These are phyloP conservation scores for Polypterus senegalus DNA, from an alignment of 2,113 vertebrate species.

Conservation along the genomic window DNA sequence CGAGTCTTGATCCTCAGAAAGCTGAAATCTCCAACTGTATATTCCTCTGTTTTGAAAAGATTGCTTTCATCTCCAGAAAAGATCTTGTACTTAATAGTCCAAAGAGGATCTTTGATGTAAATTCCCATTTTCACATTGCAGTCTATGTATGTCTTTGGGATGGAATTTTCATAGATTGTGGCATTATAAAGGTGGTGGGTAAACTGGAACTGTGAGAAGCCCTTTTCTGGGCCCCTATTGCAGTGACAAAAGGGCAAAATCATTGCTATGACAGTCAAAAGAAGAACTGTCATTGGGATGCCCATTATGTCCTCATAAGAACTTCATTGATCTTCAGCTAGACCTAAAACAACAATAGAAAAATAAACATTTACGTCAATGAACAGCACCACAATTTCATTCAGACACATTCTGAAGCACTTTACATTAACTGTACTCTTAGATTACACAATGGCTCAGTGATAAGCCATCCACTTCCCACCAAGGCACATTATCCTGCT, in stretches of 20 bases:
- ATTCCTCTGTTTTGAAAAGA: slow-evolving; percentile 72
- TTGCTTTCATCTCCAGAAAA: slow-evolving; percentile 62
- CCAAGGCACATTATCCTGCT: too few relatives aligned
- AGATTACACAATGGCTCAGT: too few relatives aligned
- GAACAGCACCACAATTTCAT: background rate
- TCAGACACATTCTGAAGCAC: background rate
- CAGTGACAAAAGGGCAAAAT: slow-evolving; percentile 38
- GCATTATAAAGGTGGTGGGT: slow-evolving; percentile 80
- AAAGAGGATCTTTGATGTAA: slow-evolving; percentile 46
- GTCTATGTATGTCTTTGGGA: slow-evolving; percentile 76
- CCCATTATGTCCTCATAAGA: slow-evolving; percentile 32
- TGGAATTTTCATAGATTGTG: slow-evolving; percentile 83
- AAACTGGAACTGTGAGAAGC: slow-evolving; percentile 59
- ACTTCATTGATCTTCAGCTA: slow-evolving; percentile 27
- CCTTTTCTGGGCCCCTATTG: slow-evolving; percentile 41
- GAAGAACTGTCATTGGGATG: slow-evolving; percentile 19
- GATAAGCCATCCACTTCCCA: too few relatives aligned
- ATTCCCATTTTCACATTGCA: slow-evolving; percentile 76
- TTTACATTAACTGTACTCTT: background rate
- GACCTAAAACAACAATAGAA: slow-evolving; percentile 16
- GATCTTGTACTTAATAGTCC: slow-evolving; percentile 67
- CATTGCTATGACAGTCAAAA: slow-evolving; percentile 30
- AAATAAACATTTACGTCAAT: background rate
- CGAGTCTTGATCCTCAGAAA: slow-evolving; percentile 81
- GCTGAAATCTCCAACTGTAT: slow-evolving; percentile 73